A percentile compares a stretch with the other conserved stretches of the same genome.
Conservation (phyloP, 1,140 invertebrate species). For the Zaprionus lachaisei region DNA sequence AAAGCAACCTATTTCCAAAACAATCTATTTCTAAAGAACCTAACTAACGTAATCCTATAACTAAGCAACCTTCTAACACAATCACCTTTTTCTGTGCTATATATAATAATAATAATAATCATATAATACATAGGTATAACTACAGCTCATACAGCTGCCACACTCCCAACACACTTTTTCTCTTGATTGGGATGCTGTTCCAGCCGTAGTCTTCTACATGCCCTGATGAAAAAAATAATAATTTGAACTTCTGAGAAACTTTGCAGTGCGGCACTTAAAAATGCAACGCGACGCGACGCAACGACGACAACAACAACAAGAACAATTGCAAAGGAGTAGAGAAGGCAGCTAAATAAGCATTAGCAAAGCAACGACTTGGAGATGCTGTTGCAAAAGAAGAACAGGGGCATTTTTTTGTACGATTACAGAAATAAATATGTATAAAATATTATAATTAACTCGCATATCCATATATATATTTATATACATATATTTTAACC, state of each 20-base stretch:
- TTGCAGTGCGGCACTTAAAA: slow-evolving; percentile 40
- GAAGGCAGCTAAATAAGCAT: not conserved
- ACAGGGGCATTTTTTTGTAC: no score
- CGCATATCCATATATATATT: no score
- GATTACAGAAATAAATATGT: no score
- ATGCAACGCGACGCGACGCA: slow-evolving; percentile 30
- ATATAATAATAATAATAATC: no score
- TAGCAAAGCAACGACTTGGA: not conserved
- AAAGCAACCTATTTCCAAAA: no score
- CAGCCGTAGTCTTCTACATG: not conserved
- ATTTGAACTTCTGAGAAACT: slow-evolving; percentile 45
- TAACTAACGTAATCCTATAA: not conserved
- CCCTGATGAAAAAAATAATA: slow-evolving; percentile 22
- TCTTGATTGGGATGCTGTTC: not conserved
- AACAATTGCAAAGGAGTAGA: slow-evolving; percentile 17
- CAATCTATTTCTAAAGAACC: no score
- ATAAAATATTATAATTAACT: no score
- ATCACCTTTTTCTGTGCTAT: not conserved
- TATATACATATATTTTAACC: no score
- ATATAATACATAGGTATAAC: not conserved
- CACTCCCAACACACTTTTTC: not conserved
- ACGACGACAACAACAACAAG: not conserved
- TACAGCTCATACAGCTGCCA: no score
- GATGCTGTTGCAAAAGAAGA: not conserved
- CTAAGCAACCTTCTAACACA: not conserved